Conservation (phyloP, 2,113 vertebrate species). For the Cephalopterus ornatus region DNA sequence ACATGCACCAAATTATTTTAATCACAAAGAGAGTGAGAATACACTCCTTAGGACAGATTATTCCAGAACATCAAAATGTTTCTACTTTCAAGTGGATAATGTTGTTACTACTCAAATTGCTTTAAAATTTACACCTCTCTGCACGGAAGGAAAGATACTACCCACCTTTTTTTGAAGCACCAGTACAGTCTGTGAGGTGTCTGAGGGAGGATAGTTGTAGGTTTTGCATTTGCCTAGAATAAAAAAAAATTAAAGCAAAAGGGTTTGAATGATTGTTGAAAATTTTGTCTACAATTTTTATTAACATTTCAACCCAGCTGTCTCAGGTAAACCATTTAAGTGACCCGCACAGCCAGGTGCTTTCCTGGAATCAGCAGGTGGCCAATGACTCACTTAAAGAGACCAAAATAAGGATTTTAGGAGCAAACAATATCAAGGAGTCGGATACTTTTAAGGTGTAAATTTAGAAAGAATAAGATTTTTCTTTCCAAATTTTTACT, state of each 20-base stretch:
- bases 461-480: neutral
- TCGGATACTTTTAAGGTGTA: neutral
- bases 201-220: neutral
- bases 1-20: neutral
- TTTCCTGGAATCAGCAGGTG: neutral
- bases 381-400: neutral
- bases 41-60: neutral
- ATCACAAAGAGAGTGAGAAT: neutral
- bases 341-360: neutral
- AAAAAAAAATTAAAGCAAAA: neutral
- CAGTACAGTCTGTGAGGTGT: neutral
- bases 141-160: neutral
- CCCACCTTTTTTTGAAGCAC: neutral
- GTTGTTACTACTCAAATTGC: neutral
- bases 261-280: neutral
- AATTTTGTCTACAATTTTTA: neutral
- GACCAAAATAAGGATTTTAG: neutral
- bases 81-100: neutral
- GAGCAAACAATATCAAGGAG: neutral
- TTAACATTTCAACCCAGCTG: neutral
- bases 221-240: neutral
- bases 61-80: neutral
- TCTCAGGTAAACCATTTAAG: neutral
- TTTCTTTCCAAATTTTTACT: neutral
- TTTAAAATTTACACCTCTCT: neutral